Base-by-base conservation (phyloP, 1,140 invertebrate genomes). In the Hylaeus volcanicus region DNA sequence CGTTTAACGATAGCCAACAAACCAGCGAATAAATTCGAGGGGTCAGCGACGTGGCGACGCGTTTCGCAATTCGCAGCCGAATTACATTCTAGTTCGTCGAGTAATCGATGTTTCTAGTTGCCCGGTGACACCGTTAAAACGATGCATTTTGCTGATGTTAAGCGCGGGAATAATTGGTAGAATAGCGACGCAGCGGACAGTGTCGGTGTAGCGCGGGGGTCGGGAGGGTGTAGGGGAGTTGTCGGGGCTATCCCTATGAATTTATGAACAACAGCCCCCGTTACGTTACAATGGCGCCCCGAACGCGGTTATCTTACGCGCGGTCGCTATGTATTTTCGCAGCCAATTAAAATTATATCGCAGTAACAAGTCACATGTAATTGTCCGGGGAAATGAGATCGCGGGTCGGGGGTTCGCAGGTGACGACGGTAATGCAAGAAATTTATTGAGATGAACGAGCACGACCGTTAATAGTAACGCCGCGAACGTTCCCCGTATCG, bases 321-420 rank as follows among this genome's bases (percentile, higher is more conserved):
- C 71, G 26, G 61, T 3, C 71, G 58, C 45, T 9, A 53, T 55
- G 60, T 45, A 15, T 73, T 65, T 68, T 60, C 74, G 45, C 55
- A 58, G 74, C 78, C 75, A 87, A 87, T 84, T 86, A 86, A 81
- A 86, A 86, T 86, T 81, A 84, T 80, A 84, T 83, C 75, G 78
- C 74, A 26, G 72, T 63, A 78, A 82, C 60, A 63, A 71, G 68
- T 83, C 84, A 51, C 65, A 26, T 55, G 74, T 74, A 75, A 82
- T 79, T 82, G 80, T 86, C 37, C 77, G 6, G 51, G 69, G 58
- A 86, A 87, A 83, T 74, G 84, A 73, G 74, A 64, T 81, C 73
- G 56, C 43, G 12, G 43, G 26, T 6, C 58, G 53, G 37, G 9
- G 39, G 73, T 26, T 26, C 55, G 56, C 75, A 43, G 61, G 53